Evolutionary conservation across 2,888 invertebrate species (phyloP), one percentile per base, ranked within the genome.

Genomic region (Quadroppia sp.): DNA sequence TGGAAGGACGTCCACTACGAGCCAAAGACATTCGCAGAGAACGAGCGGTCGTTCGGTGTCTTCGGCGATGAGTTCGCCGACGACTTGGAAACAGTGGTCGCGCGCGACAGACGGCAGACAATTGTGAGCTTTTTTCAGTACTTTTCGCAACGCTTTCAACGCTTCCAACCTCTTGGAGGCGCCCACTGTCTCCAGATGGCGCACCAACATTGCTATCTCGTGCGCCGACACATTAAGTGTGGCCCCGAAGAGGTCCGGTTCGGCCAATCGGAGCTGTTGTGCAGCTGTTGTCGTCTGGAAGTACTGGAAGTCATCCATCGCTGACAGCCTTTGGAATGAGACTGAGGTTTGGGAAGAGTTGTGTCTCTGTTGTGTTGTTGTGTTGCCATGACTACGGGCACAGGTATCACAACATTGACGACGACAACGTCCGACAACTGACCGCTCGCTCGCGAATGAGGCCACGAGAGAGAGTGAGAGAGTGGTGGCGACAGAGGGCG

Each of bases 181-280:
- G 48, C 72, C 75, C 25, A 75, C 45, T 30, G 75, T 76, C 15
- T 76, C 53, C 3, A 77, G 73, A 70, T 76, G 77, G 70, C 77
- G 75, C 25, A 77, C 64, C 71, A 77, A 70, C 2, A 69, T 13
- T 30, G 67, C 50, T n/a, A 73, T 23, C 36, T 73, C 73, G 2
- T 9, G 53, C 9, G 23, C 23, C 7, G 17, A 23, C 17, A 53
- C 7, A 17, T 9, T 20, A 20, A 25, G 23, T 9, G 53, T 25
- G 11, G 17, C 7, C 23, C 4, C 23, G 23, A 25, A 53, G 7
- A 53, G 25, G 23, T 53, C 53, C 53, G 53, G 53, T 11, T 53
- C 53, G 9, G 9, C 9, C 6, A 36, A n/a, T n/a, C n/a, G n/a
- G n/a, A n/a, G n/a, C n/a, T n/a, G n/a, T n/a, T n/a, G n/a, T n/a